Percentiles rank a stretch among this genome's conserved stretches.
These are phyloP conservation scores for Chaetorhynchus papuensis DNA, from an alignment of 2,113 vertebrate species.

Conservation along the genomic window DNA sequence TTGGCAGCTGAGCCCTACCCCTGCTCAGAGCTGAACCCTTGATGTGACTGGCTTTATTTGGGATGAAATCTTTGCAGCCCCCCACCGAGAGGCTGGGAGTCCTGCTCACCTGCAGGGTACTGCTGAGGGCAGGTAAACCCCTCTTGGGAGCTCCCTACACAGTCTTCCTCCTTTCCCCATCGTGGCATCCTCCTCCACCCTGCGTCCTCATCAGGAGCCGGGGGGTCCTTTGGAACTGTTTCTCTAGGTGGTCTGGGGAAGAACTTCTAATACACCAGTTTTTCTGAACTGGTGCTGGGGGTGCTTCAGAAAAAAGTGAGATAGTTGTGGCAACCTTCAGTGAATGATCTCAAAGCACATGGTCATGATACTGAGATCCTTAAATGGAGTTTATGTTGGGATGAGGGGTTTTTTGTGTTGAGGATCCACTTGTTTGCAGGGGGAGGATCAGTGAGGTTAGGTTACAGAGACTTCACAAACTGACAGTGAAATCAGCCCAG, in stretches of 20 bases:
- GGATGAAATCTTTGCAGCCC: background rate
- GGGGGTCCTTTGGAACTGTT: background rate
- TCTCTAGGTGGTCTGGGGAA: background rate
- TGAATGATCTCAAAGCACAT: accelerated
- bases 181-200: background rate
- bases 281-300: background rate
- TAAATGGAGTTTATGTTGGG: background rate
- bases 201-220: accelerated
- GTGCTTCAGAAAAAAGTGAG: background rate
- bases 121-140: accelerated
- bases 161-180: background rate
- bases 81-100: background rate
- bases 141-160: accelerated
- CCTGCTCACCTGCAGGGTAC: background rate
- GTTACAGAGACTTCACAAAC: background rate
- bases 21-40: background rate
- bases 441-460: background rate
- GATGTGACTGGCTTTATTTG: background rate
- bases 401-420: background rate
- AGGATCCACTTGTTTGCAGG: background rate
- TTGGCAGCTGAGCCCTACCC: background rate
- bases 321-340: background rate
- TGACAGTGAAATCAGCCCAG: background rate
- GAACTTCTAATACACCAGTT: background rate
- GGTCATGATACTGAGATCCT: background rate